Evolutionary conservation across 2,888 invertebrate species (phyloP), one percentile per base, ranked within the genome.

Genomic region (Rutpela maculata): DNA sequence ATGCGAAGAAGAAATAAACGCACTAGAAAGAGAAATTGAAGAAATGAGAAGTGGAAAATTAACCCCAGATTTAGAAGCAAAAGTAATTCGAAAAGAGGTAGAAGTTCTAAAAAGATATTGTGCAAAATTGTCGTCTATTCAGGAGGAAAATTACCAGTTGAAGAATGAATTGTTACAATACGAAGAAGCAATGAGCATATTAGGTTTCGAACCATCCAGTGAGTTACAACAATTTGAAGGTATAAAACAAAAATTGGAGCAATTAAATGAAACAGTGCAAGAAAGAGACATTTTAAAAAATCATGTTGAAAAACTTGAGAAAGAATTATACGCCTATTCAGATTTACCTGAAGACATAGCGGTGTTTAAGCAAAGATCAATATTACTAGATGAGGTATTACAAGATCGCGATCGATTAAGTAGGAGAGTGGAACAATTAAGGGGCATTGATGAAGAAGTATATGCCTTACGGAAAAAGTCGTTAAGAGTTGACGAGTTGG

Each of bases 81-180:
- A 86, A 81, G 81, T 88, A 12, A 86, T 89, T 35, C 78, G 83
- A 50, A 88, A 87, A 78, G 89, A 89, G 79, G 80, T 89, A 4
- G 83, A 86, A 65, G 84, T 87, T 4, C 75, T 88, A 31, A 89
- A 88, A 78, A 85, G 84, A 75, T 88, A 88, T 77, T 89, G 89
- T 75, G 81, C 85, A 5, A 87, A 88, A 78, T 77, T 89, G 35
- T 83, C 86, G 0, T 80, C 81, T 18, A 87, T 89, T 60, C 87
- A 88, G 81, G 83, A 86, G 60, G 88, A 89, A 77, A 89, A 89
- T 75, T 70, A 83, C 17, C 76, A 81, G 43, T 80, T 89, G 11
- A 88, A 86, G 81, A 22, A n/a, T 0, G 75, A 81, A 35, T 74
- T 84, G 43, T 15, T 35, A 2, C 62, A 76, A 50, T 79, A 80